Evolutionary conservation across 2,113 vertebrate genomes (phyloP).

Genomic region (Gorsachius goisagi): DNA sequence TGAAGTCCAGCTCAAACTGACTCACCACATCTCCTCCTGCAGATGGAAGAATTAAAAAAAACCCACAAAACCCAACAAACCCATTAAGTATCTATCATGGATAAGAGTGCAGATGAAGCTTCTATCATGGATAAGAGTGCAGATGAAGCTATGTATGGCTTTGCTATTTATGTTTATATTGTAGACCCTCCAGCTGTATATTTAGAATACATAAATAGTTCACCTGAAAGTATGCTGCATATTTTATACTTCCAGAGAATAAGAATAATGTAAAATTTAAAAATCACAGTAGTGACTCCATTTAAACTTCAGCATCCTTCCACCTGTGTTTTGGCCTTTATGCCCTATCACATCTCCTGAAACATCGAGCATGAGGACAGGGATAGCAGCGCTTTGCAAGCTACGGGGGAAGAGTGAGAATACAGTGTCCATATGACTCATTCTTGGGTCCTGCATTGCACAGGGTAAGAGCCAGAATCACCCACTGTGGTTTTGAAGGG

Average conservation of each 20-base stretch:
- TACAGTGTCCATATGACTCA: neutral
- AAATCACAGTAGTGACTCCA: neutral
- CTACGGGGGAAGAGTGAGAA: neutral
- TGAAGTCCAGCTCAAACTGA: constrained; percentile 79
- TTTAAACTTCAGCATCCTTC: neutral
- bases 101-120: neutral
- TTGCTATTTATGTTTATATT: neutral
- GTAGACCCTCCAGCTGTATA: neutral
- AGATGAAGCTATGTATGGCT: neutral
- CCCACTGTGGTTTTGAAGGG: neutral
- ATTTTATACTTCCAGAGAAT: neutral
- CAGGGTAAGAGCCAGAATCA: neutral
- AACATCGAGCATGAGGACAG: neutral
- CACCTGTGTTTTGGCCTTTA: neutral
- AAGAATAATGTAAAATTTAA: neutral
- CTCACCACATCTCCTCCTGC: constrained; percentile 81
- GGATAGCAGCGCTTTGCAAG: neutral
- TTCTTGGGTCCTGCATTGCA: neutral
- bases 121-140: neutral
- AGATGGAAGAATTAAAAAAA: neutral
- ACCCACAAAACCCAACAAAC: neutral
- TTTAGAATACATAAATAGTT: neutral
- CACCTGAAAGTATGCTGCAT: neutral
- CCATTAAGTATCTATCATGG: neutral
- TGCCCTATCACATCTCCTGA: neutral